Evolutionary conservation across 1,140 invertebrate species (phyloP).

Genomic region (Drosophila parvula): DNA sequence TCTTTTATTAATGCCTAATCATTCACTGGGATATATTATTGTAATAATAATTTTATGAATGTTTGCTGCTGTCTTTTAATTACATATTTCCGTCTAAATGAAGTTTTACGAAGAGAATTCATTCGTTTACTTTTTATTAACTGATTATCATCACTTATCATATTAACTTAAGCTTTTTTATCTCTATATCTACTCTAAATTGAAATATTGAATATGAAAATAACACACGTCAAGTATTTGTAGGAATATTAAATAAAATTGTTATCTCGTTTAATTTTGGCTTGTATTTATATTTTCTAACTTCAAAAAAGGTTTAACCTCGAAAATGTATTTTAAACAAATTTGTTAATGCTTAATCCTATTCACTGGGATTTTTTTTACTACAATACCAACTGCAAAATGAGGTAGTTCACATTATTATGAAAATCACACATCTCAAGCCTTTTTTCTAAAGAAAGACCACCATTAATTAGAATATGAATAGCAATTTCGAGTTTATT

Average conservation of each 20-base stretch:
- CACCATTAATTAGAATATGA: background rate
- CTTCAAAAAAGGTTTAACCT: too few relatives aligned
- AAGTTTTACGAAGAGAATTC: background rate
- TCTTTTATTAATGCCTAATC: background rate
- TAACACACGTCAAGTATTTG: background rate
- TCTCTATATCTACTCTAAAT: background rate
- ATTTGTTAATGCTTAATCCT: background rate
- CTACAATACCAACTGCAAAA: background rate
- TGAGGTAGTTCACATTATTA: background rate
- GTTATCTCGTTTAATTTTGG: too few relatives aligned
- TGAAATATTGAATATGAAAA: background rate
- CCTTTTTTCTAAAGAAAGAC: background rate
- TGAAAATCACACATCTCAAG: background rate
- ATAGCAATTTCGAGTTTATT: background rate
- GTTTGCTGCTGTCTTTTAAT: too few relatives aligned
- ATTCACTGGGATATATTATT: too few relatives aligned
- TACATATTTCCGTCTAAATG: background rate
- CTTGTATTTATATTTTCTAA: too few relatives aligned
- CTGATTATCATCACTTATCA: background rate
- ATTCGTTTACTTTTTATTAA: background rate
- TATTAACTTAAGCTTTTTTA: background rate
- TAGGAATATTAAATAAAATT: too few relatives aligned
- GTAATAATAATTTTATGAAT: too few relatives aligned
- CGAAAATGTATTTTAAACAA: too few relatives aligned
- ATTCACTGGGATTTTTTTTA: background rate